Base-by-base conservation (phyloP, 2,888 invertebrate genomes). In the Gandaritis pyraliata region DNA sequence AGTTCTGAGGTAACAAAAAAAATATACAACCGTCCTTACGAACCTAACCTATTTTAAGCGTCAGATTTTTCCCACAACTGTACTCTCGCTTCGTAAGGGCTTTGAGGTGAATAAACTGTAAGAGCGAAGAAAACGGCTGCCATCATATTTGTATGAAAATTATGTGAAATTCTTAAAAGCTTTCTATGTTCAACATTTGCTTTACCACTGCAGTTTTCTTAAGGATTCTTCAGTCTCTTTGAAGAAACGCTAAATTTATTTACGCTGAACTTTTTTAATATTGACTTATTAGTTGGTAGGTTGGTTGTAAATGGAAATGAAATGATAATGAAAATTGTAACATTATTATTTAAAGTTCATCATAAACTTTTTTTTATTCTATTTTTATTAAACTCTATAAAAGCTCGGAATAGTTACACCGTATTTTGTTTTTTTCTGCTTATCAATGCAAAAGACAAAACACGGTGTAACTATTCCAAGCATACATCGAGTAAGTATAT, bases 131-230 rank as follows among this genome's bases (percentile, higher is more conserved):
- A 80, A 78, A 74, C 72, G 76, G 70, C 73, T 69, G 74, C 72
- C 71, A 72, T 74, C 76, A 73, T 76, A 77, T 75, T 72, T 75
- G 69, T 73, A 75, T 74, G 73, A 78, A 80, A 78, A 71, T 77
- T 72, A 78, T 75, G 74, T 64, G 75, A 73, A 73, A 71, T 74
- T 73, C 74, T 73, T 74, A 67, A 72, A 75, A 73, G 73, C 71
- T 78, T 76, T 73, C 71, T 69, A 71, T 72, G 66, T 72, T 70
- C 66, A 75, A 65, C 69, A 61, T 71, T 71, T 66, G 62, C 65
- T 61, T 66, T 62, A 62, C 63, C 52, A 58, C 58, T 62, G 64
- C 60, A 64, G 59, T 59, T 60, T 69, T 66, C 68, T 58, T 64
- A 57, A 58, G 51, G 60, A 55, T 55, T 61, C 43, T 64, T 66